Evolutionary conservation across 2,797 vertebrate species (phyloP).

Genomic region (Poeciliopsis turneri): DNA sequence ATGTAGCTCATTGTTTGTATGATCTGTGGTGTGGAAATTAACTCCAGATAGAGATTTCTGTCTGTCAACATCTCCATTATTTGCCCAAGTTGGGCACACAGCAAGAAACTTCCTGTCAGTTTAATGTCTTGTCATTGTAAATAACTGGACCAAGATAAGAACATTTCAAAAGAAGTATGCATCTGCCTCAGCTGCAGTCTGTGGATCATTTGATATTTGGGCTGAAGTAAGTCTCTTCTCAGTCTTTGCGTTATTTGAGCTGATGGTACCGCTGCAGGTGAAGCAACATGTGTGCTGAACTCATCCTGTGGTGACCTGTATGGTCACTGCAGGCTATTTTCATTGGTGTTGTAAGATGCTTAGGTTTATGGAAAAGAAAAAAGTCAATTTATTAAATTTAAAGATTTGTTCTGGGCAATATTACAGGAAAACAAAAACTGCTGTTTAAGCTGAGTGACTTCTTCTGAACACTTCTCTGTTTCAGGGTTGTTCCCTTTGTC

Average conservation of each 20-base stretch:
- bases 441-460: not conserved
- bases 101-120: not conserved
- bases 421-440: not conserved
- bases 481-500: not conserved
- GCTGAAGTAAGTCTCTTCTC: not conserved
- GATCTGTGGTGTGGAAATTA: not conserved
- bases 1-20: slow-evolving; percentile 1
- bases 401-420: not conserved
- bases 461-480: not conserved
- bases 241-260: not conserved
- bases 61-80: not conserved
- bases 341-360: not conserved
- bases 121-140: not conserved
- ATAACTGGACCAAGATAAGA: not conserved
- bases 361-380: not conserved
- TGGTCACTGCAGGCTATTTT: not conserved
- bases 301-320: not conserved
- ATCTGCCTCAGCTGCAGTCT: not conserved
- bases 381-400: not conserved
- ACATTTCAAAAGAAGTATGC: not conserved
- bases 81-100: not conserved
- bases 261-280: not conserved
- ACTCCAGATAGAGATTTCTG: not conserved
- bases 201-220: not conserved
- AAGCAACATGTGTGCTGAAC: not conserved